phyloP scores from a whole-genome alignment of 2,888 invertebrate genomes.

The Tenthredo mesomela region DNA sequence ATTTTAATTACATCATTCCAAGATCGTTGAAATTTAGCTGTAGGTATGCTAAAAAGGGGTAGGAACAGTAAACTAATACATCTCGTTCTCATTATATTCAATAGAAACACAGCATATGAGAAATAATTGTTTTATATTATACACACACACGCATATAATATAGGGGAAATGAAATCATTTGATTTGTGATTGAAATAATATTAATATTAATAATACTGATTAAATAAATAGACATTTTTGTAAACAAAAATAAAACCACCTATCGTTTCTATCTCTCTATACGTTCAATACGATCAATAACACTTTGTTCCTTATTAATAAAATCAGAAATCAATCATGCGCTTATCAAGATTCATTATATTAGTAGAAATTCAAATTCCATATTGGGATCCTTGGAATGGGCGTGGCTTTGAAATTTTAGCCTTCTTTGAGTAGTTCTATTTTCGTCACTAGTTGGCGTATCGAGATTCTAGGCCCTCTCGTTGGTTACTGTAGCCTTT shows the following conservation, averaged over 20 bases:
- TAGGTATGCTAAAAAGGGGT: not conserved
- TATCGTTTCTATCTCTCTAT: conserved; percentile 13
- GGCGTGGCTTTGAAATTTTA: too few species aligned
- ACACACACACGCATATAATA: not conserved
- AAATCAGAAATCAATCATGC: not conserved
- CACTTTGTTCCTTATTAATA: not conserved
- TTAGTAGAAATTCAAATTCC: not conserved
- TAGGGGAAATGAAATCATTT: conserved; percentile 32
- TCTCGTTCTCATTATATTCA: not conserved
- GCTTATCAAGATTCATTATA: not conserved
- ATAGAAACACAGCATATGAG: not conserved
- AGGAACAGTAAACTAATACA: not conserved
- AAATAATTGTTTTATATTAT: conserved; percentile 23
- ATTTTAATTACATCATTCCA: conserved; percentile 25
- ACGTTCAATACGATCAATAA: not conserved
- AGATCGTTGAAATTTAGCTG: not conserved
- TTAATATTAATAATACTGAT: conserved; percentile 39
- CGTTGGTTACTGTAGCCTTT: too few species aligned
- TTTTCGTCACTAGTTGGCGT: too few species aligned
- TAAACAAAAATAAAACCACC: conserved; percentile 42
- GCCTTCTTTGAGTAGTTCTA: too few species aligned
- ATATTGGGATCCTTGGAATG: too few species aligned
- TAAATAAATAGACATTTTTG: conserved; percentile 49
- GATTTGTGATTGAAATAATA: conserved; percentile 35
- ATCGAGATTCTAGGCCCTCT: too few species aligned